Base-by-base conservation (phyloP, 2,113 vertebrate genomes). In the Halichoeres trimaculatus region DNA sequence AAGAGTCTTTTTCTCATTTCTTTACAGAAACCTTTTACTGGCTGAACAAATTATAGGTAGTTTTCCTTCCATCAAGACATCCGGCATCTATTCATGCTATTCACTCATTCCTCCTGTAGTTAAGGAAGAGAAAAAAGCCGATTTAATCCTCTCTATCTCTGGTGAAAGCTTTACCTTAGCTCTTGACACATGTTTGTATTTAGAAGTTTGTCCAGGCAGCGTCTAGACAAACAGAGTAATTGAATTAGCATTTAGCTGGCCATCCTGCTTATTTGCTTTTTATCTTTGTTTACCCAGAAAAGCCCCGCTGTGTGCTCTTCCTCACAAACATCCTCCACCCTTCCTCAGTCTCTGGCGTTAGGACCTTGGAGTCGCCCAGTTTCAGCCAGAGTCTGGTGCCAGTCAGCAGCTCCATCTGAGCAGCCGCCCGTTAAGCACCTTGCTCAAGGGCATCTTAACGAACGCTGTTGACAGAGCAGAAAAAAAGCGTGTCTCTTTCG, bases 21-120 rank as follows among this genome's bases (percentile, higher is more conserved):
- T 91, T 80, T 90, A 90, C 87, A 92, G 88, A 92, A 92, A 91
- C 79, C 86, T 88, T 90, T 89, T 87, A 90, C 88, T 58, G 87
- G 61, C 76, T 83, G 78, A 88, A 86, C 81, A 90, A 91, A 92
- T 92, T 91, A 88, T 66, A 88, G 86, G 84, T 85, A 79, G 74
- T 90, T 91, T 83, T 79, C 65, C 19, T 7, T 45, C 76, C 80
- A 89, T 91, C 80, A 84, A 86, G 80, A 70, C 66, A 51, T 17
- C 12, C 24, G 36, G 53, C 19, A 59, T 70, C 58, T 67, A 73
- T 85, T 84, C 70, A 80, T 79, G 86, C 54, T 4, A 4, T 78
- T 67, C 35, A 77, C 70, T 47, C 63, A 30, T 17, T 13, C 8
- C 53, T 77, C 62, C 47, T 53, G 74, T 74, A 68, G 24, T 78